These are phyloP conservation scores for Prosopocoilus inquinatus DNA, from an alignment of 2,888 invertebrate genomes.

Conservation along the genomic window DNA sequence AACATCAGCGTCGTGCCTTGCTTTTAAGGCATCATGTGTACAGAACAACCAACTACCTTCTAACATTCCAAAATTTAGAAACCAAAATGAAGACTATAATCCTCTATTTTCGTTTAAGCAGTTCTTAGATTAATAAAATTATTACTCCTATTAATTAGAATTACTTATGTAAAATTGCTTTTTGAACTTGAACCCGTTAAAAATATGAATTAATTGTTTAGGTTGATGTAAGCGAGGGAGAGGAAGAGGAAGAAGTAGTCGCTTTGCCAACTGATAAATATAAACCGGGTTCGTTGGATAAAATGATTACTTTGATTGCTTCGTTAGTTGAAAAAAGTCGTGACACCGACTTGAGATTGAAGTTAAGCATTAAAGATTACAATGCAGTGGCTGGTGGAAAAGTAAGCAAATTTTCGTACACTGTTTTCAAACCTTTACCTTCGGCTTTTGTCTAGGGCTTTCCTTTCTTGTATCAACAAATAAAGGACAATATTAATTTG, in stretches of 20 bases:
- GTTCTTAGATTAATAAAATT: too few relatives aligned
- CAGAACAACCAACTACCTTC: too few relatives aligned
- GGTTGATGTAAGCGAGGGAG: slow-evolving; percentile 70
- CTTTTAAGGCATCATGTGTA: too few relatives aligned
- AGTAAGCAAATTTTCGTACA: slow-evolving; percentile 49
- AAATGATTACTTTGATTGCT: slow-evolving; percentile 91
- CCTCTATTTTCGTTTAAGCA: too few relatives aligned
- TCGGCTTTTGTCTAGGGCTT: slow-evolving; percentile 64
- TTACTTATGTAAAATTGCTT: too few relatives aligned
- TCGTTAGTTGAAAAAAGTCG: slow-evolving; percentile 86
- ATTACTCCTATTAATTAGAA: too few relatives aligned
- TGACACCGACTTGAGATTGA: slow-evolving; percentile 70
- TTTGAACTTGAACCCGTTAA: too few relatives aligned
- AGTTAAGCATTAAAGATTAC: slow-evolving; percentile 75
- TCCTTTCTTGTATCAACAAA: slow-evolving; percentile 92
- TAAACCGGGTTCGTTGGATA: slow-evolving; percentile 87
- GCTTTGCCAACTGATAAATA: slow-evolving; percentile 71
- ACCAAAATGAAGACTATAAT: too few relatives aligned
- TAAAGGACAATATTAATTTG: slow-evolving; percentile 88
- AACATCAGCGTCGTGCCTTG: too few relatives aligned
- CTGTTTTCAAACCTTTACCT: slow-evolving; percentile 4
- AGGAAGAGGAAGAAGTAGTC: slow-evolving; percentile 66
- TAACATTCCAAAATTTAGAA: too few relatives aligned
- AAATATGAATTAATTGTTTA: slow-evolving; percentile 10
- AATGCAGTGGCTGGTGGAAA: slow-evolving; percentile 84